Evolutionary conservation across 2,113 vertebrate species (phyloP).

Genomic region (Pollachius pollachius): DNA sequence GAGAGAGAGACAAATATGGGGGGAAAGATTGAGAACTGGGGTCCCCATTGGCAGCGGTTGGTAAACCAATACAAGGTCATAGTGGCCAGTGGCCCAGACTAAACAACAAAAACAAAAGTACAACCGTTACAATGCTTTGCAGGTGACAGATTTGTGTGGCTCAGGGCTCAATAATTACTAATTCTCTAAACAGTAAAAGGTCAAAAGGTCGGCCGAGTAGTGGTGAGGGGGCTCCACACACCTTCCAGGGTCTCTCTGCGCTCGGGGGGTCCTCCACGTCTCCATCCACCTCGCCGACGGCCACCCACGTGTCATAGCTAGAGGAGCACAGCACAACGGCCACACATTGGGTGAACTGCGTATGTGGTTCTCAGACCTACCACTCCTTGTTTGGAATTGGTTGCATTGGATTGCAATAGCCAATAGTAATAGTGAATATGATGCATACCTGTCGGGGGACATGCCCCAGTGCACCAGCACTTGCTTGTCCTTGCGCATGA

Average conservation of each 20-base stretch:
- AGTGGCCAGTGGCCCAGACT: too few relatives aligned
- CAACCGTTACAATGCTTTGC: neutral
- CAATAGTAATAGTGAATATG: neutral
- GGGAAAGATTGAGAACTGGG: neutral
- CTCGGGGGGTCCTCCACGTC: conserved; percentile 92
- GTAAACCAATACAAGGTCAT: too few relatives aligned
- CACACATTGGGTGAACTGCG: neutral
- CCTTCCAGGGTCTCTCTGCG: conserved; percentile 92
- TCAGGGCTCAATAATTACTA: too few relatives aligned
- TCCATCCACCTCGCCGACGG: conserved; percentile 84
- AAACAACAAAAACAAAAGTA: too few relatives aligned
- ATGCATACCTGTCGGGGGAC: conserved; percentile 78
- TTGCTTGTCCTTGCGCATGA: conserved; percentile 95
- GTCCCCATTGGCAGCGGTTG: too few relatives aligned
- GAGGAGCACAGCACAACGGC: neutral
- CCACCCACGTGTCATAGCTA: conserved; percentile 96
- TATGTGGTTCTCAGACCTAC: neutral
- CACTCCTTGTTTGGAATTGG: neutral
- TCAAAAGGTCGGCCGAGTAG: too few relatives aligned
- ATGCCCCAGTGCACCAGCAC: conserved; percentile 95
- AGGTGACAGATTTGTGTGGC: neutral
- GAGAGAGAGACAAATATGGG: neutral
- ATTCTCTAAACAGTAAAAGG: too few relatives aligned
- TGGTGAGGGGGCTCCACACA: conserved; percentile 47
- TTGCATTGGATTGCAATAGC: neutral